phyloP scores from a whole-genome alignment of 2,797 vertebrate species.

The Erpetoichthys calabaricus region DNA sequence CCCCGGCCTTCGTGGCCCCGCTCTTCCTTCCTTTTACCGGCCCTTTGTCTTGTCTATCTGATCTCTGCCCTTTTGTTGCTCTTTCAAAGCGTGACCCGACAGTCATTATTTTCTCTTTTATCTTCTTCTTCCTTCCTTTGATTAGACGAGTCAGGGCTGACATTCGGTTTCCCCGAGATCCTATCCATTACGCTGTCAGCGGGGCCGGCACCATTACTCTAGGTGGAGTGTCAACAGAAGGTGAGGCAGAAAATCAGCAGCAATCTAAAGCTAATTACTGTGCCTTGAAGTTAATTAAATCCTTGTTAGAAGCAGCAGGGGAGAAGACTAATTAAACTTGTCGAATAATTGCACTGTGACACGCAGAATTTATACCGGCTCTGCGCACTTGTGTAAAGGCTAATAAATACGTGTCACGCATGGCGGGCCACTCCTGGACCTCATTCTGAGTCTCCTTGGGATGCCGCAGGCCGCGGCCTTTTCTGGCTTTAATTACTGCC shows the following conservation, averaged over 20 bases:
- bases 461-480: too few species aligned
- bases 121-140: slow-evolving; percentile 64
- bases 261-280: slow-evolving; percentile 72
- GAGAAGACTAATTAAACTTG: slow-evolving; percentile 76
- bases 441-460: too few species aligned
- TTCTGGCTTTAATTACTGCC: too few species aligned
- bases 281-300: slow-evolving; percentile 79
- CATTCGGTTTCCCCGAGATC: slow-evolving; percentile 67
- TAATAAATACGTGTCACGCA: slow-evolving; percentile 52
- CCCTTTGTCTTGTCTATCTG: slow-evolving; percentile 60
- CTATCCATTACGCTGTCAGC: slow-evolving; percentile 84
- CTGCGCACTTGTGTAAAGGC: slow-evolving; percentile 52
- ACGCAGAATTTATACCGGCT: slow-evolving; percentile 52
- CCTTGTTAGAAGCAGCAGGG: slow-evolving; percentile 70
- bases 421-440: slow-evolving; percentile 25
- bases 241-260: slow-evolving; percentile 59
- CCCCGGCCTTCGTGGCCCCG: slow-evolving; percentile 23
- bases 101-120: slow-evolving; percentile 73
- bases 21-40: slow-evolving; percentile 42
- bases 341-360: slow-evolving; percentile 68
- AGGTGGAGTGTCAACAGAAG: slow-evolving; percentile 67
- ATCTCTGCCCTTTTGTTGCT: slow-evolving; percentile 55
- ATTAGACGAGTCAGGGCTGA: slow-evolving; percentile 71
- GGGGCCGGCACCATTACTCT: slow-evolving; percentile 30
- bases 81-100: slow-evolving; percentile 60